Percentiles rank a stretch among this genome's conserved stretches.
Conservation (phyloP, 2,113 vertebrate species). For the Elephantulus edwardii region DNA sequence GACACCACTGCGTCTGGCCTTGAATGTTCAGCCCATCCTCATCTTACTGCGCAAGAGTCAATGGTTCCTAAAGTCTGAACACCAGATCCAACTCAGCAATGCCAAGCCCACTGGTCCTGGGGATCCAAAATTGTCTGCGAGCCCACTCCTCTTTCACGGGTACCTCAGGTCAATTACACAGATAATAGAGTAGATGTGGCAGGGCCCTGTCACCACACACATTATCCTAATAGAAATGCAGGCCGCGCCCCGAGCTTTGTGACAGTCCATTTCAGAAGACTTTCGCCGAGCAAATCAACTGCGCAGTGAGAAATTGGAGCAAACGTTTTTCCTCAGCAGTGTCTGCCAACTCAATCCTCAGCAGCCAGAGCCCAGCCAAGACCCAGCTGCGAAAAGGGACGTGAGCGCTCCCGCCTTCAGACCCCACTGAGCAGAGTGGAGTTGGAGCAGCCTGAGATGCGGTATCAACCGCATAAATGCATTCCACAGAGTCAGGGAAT, state of each 20-base stretch:
- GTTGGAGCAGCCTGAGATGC: neutral
- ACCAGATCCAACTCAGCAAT: neutral
- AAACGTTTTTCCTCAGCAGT: conserved; percentile 42
- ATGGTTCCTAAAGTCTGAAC: neutral
- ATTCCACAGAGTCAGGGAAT: neutral
- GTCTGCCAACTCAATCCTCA: conserved; percentile 17
- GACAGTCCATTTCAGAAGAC: conserved; percentile 65
- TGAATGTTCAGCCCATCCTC: neutral
- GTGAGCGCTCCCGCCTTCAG: neutral
- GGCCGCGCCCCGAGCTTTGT: neutral
- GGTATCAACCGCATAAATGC: neutral
- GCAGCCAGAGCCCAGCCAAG: conserved; percentile 28
- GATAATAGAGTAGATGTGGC: neutral
- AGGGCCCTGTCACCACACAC: conserved; percentile 7
- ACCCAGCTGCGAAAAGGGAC: conserved; percentile 25
- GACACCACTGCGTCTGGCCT: neutral
- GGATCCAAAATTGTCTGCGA: neutral
- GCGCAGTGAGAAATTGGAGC: conserved; percentile 35
- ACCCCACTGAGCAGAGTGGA: neutral
- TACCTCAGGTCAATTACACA: conserved; percentile 29
- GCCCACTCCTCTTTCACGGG: neutral
- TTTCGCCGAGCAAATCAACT: conserved; percentile 48
- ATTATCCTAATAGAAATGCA: conserved; percentile 60
- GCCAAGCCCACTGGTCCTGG: neutral
- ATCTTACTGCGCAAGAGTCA: neutral